These are phyloP conservation scores for Xenopus borealis DNA, from an alignment of 2,113 vertebrate genomes.

Conservation along the genomic window DNA sequence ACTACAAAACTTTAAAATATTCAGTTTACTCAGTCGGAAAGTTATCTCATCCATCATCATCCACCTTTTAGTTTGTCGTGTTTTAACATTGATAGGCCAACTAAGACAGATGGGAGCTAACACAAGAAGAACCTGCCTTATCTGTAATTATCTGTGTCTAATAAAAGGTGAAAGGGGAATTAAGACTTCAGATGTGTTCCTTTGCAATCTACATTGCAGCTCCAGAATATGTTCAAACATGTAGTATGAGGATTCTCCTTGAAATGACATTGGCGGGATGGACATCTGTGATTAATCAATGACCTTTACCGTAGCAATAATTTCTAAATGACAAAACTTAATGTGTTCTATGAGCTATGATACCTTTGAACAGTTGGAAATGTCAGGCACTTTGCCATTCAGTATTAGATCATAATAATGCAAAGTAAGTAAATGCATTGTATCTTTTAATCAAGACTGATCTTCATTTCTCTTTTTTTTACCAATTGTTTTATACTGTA, in stretches of 20 bases:
- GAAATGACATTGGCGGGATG: not conserved
- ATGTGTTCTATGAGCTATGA: not conserved
- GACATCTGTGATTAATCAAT: not conserved
- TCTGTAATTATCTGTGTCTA: not conserved
- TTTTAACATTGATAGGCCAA: not conserved
- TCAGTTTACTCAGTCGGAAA: not conserved
- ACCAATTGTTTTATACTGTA: no score
- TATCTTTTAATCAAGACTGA: not conserved
- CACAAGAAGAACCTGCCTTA: not conserved
- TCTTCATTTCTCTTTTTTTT: no score
- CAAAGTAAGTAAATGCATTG: not conserved
- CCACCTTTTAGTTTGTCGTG: not conserved
- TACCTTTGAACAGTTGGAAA: not conserved
- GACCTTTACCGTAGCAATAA: constrained; percentile 2
- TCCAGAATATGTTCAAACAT: not conserved
- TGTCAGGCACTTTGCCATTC: not conserved
- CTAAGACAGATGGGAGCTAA: not conserved
- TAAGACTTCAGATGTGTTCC: not conserved
- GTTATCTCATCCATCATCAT: not conserved
- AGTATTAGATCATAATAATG: not conserved
- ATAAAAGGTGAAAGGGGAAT: not conserved
- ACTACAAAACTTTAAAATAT: not conserved
- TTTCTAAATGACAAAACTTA: not conserved
- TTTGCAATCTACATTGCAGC: not conserved
- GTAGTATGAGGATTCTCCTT: not conserved